phyloP scores from a whole-genome alignment of 2,113 vertebrate genomes.

The Myotis brandtii region DNA sequence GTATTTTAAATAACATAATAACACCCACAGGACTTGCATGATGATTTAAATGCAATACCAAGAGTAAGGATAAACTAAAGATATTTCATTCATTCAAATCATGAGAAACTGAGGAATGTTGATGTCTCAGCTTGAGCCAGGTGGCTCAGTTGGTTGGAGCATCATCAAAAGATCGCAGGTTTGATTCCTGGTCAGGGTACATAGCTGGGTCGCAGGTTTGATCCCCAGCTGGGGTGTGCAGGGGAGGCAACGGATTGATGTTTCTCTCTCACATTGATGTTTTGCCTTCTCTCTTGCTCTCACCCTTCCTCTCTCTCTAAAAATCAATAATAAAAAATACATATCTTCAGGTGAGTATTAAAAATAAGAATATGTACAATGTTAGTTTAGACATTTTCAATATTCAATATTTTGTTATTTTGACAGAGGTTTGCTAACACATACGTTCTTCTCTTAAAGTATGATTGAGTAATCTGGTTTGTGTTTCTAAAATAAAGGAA shows the following conservation, averaged over 20 bases:
- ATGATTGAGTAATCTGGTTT: neutral
- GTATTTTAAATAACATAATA: neutral
- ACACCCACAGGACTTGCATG: neutral
- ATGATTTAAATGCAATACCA: conserved; percentile 7
- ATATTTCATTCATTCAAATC: conserved; percentile 59
- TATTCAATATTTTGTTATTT: neutral
- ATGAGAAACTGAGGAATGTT: conserved; percentile 2
- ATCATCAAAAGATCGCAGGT: neutral
- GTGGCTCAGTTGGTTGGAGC: neutral
- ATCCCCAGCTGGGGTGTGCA: too few relatives aligned
- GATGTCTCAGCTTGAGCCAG: neutral
- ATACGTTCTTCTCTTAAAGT: neutral
- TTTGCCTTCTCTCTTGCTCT: neutral
- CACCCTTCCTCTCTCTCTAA: neutral
- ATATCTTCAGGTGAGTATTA: neutral
- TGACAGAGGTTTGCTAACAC: neutral
- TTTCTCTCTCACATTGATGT: neutral
- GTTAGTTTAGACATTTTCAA: neutral
- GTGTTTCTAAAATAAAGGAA: conserved; percentile 34
- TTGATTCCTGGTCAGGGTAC: neutral
- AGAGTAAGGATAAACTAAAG: conserved; percentile 51
- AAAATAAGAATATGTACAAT: neutral
- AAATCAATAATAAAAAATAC: neutral
- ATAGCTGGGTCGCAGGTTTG: neutral
- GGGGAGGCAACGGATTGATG: neutral